Evolutionary conservation across 1,140 invertebrate species (phyloP), one percentile per base, ranked within the genome.

Genomic region (Zophobas morio): DNA sequence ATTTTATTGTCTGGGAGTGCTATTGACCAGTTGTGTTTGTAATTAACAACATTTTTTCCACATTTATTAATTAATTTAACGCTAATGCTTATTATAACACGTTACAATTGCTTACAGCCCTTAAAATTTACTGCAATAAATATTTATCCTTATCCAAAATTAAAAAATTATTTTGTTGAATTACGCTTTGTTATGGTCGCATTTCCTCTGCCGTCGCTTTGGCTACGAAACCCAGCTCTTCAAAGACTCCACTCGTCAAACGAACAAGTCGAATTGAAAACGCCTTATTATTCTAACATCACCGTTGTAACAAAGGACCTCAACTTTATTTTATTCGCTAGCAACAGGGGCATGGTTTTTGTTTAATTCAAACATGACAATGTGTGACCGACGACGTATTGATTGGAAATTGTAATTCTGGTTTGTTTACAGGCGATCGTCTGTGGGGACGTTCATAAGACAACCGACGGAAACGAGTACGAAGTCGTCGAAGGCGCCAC

Each of bases 391-490:
- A 20, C 20, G 39, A 39, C 39, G 60, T 32, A 36, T 20, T 4
- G n/a, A 39, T 66, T n/a, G 39, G 56, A 66, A 32, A n/a, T 37
- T 72, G n/a, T 32, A 42, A 37, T 66, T 36, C 73, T 42, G 60
- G 42, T 20, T 47, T 74, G 60, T 60, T 57, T 89, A 47, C 88
- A 94, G 93, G 82, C 90, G 93, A 77, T 94, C 94, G 46, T 95
- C 94, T 33, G 91, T 95, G 72, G 94, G 94, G 77, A 94, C 93
- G 2, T 94, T 94, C 82, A 93, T 93, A 81, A 90, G 91, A 75
- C 91, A 89, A 47, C 89, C 89, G 51, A 91, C 92, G 36, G 88
- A 89, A 76, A 87, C 88, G 47, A 88, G 88, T 57, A 88, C 89
- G 84, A 89, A 90, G 77, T 88, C 88, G 66, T 87, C 90, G 20